These are phyloP conservation scores for Melitaea cinxia DNA, from an alignment of 1,140 invertebrate species.

Conservation along the genomic window DNA sequence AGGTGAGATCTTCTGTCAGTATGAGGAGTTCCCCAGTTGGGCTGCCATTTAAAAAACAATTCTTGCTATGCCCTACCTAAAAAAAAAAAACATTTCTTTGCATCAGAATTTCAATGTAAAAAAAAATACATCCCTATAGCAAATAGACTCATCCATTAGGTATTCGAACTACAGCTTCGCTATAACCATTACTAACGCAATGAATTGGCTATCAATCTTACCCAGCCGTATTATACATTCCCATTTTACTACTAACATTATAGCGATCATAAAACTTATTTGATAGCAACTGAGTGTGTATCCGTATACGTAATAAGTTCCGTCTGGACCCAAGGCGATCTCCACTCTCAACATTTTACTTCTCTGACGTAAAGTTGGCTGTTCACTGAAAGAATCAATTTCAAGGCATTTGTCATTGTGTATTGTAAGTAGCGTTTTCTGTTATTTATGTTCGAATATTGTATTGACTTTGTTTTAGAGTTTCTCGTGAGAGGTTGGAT, in stretches of 20 bases:
- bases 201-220: slow-evolving; percentile 4
- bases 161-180: neutral
- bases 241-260: neutral
- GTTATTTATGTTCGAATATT: no score
- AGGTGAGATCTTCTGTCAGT: no score
- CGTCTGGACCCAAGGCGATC: neutral
- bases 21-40: no score
- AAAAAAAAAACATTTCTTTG: neutral
- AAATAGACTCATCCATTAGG: neutral
- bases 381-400: neutral
- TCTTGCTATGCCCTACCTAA: no score
- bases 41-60: no score
- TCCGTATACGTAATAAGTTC: slow-evolving; percentile 3
- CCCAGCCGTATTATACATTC: neutral
- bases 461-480: no score
- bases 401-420: neutral
- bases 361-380: neutral
- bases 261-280: neutral
- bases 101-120: no score
- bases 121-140: neutral
- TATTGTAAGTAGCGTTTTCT: no score
- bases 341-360: slow-evolving; percentile 3
- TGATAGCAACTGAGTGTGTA: neutral
- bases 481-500: no score
- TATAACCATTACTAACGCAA: neutral